phyloP scores from a whole-genome alignment of 1,140 invertebrate species.

The Druon quercuslanigerum region DNA sequence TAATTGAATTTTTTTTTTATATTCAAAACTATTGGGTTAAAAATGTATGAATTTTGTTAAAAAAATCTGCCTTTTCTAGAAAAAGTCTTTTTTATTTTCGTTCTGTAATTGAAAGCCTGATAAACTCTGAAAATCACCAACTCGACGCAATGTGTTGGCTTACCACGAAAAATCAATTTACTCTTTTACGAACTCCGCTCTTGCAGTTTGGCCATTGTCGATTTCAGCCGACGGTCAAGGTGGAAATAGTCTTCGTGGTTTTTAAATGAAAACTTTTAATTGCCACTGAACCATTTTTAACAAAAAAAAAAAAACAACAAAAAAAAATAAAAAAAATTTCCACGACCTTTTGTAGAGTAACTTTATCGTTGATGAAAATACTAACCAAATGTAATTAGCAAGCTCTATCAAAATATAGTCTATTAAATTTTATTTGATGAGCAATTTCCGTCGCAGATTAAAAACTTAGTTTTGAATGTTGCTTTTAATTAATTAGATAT shows the following conservation, averaged over 20 bases:
- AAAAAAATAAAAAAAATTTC: background rate
- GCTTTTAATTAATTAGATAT: too few species aligned
- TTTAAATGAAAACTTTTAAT: constrained; percentile 47
- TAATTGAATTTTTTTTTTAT: too few species aligned
- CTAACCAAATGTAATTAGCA: background rate
- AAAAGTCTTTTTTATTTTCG: too few species aligned
- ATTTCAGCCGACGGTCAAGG: constrained; percentile 41
- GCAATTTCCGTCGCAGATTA: too few species aligned
- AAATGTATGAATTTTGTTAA: too few species aligned
- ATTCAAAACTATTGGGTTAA: too few species aligned
- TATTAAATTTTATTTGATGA: too few species aligned
- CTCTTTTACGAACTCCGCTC: constrained; percentile 45
- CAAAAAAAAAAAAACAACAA: background rate
- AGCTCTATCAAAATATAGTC: too few species aligned
- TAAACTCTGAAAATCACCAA: background rate
- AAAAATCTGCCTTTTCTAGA: too few species aligned
- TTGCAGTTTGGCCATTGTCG: constrained; percentile 40
- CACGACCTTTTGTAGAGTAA: background rate
- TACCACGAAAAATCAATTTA: constrained; percentile 71
- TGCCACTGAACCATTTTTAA: constrained; percentile 25
- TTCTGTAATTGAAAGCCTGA: background rate
- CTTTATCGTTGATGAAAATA: background rate
- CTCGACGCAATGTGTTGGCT: constrained; percentile 40
- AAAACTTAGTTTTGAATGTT: too few species aligned
- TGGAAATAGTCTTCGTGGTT: constrained; percentile 48